Percentiles rank a stretch among this genome's conserved stretches.
phyloP scores from a whole-genome alignment of 2,888 invertebrate genomes.

The Entomobrya proxima region DNA sequence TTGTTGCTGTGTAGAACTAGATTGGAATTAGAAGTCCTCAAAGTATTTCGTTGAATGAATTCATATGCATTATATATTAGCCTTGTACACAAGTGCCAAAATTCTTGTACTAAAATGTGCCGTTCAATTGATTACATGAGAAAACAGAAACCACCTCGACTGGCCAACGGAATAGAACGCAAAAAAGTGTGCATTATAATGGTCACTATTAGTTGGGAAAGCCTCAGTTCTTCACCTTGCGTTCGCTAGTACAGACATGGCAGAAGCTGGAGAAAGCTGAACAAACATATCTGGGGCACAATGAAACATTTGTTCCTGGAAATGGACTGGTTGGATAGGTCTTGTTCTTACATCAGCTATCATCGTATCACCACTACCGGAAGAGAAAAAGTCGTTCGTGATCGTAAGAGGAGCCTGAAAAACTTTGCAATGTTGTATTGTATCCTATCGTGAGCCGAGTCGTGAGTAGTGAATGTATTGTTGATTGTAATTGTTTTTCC shows the following conservation, averaged over 20 bases:
- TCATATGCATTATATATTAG: background rate
- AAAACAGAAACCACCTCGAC: background rate
- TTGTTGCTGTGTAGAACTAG: too few relatives aligned
- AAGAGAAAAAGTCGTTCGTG: background rate
- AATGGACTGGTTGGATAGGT: background rate
- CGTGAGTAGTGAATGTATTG: too few relatives aligned
- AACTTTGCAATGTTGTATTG: too few relatives aligned
- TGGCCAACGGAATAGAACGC: background rate
- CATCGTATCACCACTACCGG: constrained; percentile 2
- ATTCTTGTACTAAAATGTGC: too few relatives aligned
- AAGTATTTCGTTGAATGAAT: background rate
- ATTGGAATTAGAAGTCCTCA: background rate
- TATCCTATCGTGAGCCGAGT: too few relatives aligned
- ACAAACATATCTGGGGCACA: background rate
- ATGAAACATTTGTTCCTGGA: background rate
- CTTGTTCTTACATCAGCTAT: background rate
- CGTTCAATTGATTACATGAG: constrained; percentile 1
- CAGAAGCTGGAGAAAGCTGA: background rate
- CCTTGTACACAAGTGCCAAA: background rate
- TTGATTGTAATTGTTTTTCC: background rate
- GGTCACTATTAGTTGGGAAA: background rate
- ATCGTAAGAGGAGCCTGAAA: background rate
- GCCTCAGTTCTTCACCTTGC: constrained; percentile 24
- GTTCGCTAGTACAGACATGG: background rate
- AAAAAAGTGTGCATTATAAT: background rate